Evolutionary conservation across 2,797 vertebrate species (phyloP).

Genomic region (Schizopygopsis malacanthus): DNA sequence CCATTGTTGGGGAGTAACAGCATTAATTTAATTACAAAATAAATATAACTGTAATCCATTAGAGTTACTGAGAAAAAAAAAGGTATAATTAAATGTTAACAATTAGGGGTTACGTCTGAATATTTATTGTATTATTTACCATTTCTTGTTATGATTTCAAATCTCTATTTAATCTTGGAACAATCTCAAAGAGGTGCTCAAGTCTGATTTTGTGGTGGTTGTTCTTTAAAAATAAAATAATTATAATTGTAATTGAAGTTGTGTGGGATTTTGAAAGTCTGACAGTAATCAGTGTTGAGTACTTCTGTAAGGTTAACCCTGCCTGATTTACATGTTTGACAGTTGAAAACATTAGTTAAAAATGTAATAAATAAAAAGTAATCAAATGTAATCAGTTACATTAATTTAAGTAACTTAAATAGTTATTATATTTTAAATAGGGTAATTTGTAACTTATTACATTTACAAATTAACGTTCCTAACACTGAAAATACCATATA

Average conservation of each 20-base stretch:
- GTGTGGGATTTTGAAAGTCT: too few species aligned
- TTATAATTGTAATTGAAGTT: too few species aligned
- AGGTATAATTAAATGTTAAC: not conserved
- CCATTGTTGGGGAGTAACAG: not conserved
- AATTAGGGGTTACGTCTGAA: not conserved
- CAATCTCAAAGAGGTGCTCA: not conserved
- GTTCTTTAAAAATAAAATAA: too few species aligned
- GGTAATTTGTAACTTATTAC: not conserved
- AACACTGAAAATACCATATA: not conserved
- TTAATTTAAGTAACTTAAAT: not conserved
- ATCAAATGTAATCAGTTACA: not conserved
- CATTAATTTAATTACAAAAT: not conserved
- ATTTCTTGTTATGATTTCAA: not conserved
- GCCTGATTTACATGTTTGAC: not conserved
- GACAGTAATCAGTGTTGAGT: not conserved
- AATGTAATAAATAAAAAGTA: not conserved
- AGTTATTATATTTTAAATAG: not conserved
- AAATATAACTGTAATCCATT: too few species aligned
- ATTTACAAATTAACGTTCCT: not conserved
- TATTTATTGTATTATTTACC: too few species aligned
- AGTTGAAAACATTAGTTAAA: not conserved
- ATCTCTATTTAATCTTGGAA: not conserved
- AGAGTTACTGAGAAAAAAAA: not conserved
- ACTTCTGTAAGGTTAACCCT: not conserved
- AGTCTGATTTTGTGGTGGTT: too few species aligned